These are phyloP conservation scores for human (Homo sapiens) DNA, from an alignment of 2,113 vertebrate species.

Conservation along the genomic window GRCh38 chr2:8538501-8539000, in stretches of 20 bases:
- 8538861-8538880: neutral
- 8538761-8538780: fast-evolving
- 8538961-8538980: fast-evolving
- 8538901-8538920: fast-evolving
- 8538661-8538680: neutral
- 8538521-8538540: constrained; percentile 84
- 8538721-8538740: fast-evolving
- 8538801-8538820: neutral
- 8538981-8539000: neutral
- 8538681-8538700: neutral
- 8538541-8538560: constrained; percentile 86
- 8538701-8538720: neutral
- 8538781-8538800: neutral
- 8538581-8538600: constrained; percentile 62
- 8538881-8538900: neutral
- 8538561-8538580: constrained; percentile 84
- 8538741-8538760: neutral
- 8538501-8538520: constrained; percentile 82
- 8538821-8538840: neutral
- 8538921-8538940: neutral
- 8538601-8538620: constrained; percentile 41
- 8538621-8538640: neutral
- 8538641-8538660: neutral
- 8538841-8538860: neutral
- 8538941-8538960: neutral